phyloP scores from a whole-genome alignment of 2,797 vertebrate species.

The Pseudochirops cupreus region DNA sequence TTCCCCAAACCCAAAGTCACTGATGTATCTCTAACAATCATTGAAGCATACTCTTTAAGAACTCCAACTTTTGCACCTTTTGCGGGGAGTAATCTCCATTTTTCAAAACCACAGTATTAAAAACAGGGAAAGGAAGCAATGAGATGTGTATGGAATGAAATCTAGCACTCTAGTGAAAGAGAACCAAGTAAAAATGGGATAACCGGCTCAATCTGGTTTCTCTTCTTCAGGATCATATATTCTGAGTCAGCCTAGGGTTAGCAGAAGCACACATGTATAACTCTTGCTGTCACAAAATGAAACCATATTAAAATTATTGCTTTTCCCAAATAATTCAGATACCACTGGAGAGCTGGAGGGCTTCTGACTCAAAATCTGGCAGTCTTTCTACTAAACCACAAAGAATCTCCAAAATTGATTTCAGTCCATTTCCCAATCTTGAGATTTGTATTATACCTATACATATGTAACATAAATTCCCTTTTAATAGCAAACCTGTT shows the following conservation, averaged over 20 bases:
- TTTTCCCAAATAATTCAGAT: neutral
- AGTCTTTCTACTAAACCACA: neutral
- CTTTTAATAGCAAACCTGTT: constrained; percentile 3
- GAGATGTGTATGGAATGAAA: neutral
- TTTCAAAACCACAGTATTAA: neutral
- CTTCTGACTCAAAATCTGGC: neutral
- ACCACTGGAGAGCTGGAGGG: neutral
- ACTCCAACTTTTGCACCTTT: neutral
- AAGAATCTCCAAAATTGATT: neutral
- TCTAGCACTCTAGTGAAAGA: neutral
- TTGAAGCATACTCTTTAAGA: neutral
- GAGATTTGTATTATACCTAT: neutral
- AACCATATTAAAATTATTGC: neutral
- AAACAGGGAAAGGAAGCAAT: neutral
- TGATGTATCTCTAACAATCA: neutral
- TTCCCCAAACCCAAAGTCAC: neutral
- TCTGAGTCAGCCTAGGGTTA: neutral
- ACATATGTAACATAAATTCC: neutral
- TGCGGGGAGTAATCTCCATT: neutral
- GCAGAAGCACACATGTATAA: neutral
- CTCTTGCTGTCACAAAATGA: neutral
- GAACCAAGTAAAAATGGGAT: neutral
- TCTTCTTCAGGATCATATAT: neutral
- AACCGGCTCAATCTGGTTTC: neutral
- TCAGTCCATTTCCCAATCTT: neutral